phyloP scores from a whole-genome alignment of 30 jellyfish, hydroid and myxozoan species.

The Aurelia aurita region DNA sequence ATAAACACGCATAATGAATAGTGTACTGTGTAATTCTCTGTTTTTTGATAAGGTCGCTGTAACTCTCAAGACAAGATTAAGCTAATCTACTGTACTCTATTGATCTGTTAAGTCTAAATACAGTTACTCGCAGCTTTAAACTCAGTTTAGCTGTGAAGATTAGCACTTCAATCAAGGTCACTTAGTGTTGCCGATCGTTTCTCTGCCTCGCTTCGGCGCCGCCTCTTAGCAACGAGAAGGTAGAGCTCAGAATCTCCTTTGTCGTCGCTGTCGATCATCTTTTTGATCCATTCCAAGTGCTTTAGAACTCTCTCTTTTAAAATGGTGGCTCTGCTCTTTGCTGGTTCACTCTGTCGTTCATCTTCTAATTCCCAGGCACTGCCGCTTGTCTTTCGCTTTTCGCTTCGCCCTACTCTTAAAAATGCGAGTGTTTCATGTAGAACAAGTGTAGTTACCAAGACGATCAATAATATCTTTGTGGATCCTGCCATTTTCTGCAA shows the following conservation, averaged over 20 bases:
- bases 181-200: too few species aligned
- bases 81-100: too few species aligned
- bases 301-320: neutral
- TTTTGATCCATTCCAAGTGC: constrained; percentile 32
- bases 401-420: constrained; percentile 60
- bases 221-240: constrained; percentile 39
- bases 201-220: constrained; percentile 7
- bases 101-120: too few species aligned
- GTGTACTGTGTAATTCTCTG: too few species aligned
- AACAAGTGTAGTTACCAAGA: constrained; percentile 24
- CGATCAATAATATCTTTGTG: constrained; percentile 2
- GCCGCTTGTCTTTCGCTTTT: constrained; percentile 6
- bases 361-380: constrained; percentile 2
- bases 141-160: too few species aligned
- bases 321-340: neutral
- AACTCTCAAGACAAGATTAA: too few species aligned
- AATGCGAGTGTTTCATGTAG: constrained; percentile 51
- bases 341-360: neutral
- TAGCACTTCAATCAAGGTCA: too few species aligned
- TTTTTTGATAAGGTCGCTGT: too few species aligned
- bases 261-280: constrained; percentile 31
- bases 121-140: too few species aligned
- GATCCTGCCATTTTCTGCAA: constrained; percentile 49
- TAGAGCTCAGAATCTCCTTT: constrained; percentile 36
- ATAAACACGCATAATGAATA: too few species aligned